These are phyloP conservation scores for Noctua pronuba DNA, from an alignment of 2,888 invertebrate genomes.

Conservation along the genomic window DNA sequence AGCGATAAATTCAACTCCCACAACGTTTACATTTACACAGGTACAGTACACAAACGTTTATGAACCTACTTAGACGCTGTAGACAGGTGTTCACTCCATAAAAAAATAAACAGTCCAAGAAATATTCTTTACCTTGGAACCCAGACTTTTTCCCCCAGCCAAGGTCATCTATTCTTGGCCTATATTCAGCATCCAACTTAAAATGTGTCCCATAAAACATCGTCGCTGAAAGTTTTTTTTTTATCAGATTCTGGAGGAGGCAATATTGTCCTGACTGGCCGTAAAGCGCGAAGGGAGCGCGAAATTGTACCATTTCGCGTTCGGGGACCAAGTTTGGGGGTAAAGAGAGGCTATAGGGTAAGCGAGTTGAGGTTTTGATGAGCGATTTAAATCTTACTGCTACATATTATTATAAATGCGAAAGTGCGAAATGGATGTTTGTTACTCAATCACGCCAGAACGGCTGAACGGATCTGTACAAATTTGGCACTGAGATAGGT, in stretches of 20 bases:
- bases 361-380: slow-evolving; percentile 19
- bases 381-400: slow-evolving; percentile 12
- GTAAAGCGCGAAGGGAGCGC: slow-evolving; percentile 65
- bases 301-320: slow-evolving; percentile 49
- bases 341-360: slow-evolving; percentile 19
- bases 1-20: not conserved
- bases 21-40: not conserved
- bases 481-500: not conserved
- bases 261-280: slow-evolving; percentile 71
- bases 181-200: slow-evolving; percentile 48
- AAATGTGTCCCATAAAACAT: slow-evolving; percentile 51
- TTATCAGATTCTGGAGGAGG: slow-evolving; percentile 63
- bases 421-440: not conserved
- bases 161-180: slow-evolving; percentile 37
- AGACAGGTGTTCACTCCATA: not conserved
- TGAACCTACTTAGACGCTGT: not conserved
- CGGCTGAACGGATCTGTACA: not conserved
- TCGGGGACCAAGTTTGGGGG: slow-evolving; percentile 48
- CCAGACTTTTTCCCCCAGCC: not conserved
- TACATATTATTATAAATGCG: not conserved
- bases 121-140: slow-evolving; percentile 1
- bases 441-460: not conserved
- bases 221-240: slow-evolving; percentile 64
- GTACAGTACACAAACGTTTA: not conserved
- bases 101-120: not conserved